Conservation (phyloP, 2,797 vertebrate genomes). For the Cynodonichthys magdalenae region DNA sequence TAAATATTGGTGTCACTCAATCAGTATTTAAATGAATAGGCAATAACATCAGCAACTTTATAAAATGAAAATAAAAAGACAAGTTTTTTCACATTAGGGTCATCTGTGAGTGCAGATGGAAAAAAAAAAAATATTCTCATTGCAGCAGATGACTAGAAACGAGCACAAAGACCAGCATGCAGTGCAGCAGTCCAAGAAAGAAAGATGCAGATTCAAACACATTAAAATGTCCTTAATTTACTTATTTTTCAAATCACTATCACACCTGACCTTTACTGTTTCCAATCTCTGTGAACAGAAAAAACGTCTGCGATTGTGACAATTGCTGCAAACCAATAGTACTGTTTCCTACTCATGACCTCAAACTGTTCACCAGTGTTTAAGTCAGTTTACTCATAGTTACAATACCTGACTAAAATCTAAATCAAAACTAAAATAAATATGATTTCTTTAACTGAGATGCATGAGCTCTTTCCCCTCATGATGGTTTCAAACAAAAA, state of each 20-base stretch:
- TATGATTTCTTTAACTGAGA: neutral
- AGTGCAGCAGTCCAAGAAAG: constrained; percentile 45
- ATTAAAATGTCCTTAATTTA: constrained; percentile 28
- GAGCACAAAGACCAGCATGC: constrained; percentile 64
- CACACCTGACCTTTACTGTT: constrained; percentile 5
- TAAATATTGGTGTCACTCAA: neutral
- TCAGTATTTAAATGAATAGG: neutral
- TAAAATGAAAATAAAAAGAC: neutral
- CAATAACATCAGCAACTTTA: neutral
- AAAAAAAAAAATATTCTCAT: constrained; percentile 10
- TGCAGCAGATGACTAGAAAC: constrained; percentile 11
- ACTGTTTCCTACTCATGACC: too few relatives aligned
- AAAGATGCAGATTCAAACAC: constrained; percentile 39
- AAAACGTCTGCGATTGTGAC: too few relatives aligned
- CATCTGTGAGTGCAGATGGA: constrained; percentile 12
- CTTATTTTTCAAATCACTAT: neutral
- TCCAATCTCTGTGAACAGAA: neutral
- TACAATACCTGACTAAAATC: neutral
- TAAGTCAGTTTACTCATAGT: neutral
- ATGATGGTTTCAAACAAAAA: neutral
- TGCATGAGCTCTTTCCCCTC: neutral
- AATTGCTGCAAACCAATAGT: too few relatives aligned
- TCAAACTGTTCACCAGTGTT: too few relatives aligned
- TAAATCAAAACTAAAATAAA: neutral
- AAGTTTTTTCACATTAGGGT: neutral